Evolutionary conservation across 2,797 vertebrate genomes (phyloP).

Genomic region (Girardinus metallicus): DNA sequence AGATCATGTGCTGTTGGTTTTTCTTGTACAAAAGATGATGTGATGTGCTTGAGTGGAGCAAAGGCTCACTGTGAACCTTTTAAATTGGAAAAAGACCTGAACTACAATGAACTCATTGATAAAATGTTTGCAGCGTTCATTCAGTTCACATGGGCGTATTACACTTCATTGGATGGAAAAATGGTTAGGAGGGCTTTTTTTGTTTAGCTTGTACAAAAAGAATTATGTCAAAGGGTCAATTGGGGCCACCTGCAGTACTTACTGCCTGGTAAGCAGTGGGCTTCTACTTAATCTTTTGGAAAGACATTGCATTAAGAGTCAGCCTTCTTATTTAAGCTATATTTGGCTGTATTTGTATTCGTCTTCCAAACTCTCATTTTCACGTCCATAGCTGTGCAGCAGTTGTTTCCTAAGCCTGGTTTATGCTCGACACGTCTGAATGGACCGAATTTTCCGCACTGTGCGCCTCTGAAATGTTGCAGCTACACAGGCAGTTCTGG

Average conservation of each 20-base stretch:
- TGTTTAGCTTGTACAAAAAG: not conserved
- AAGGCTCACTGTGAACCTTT: slow-evolving; percentile 54
- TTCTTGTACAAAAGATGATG: slow-evolving; percentile 67
- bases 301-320: not conserved
- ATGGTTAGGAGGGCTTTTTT: not conserved
- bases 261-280: not conserved
- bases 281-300: not conserved
- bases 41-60: slow-evolving; percentile 60
- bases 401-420: not conserved
- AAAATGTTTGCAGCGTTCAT: slow-evolving; percentile 41
- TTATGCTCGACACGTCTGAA: too few species aligned
- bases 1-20: slow-evolving; percentile 75
- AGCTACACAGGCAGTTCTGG: too few species aligned
- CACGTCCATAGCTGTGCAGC: not conserved
- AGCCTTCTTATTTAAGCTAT: not conserved
- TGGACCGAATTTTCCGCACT: too few species aligned
- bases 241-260: not conserved
- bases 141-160: slow-evolving; percentile 15
- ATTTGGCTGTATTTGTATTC: not conserved
- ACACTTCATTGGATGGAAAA: not conserved
- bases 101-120: slow-evolving; percentile 42
- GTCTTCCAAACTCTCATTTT: not conserved
- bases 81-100: slow-evolving; percentile 43
- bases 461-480: too few species aligned
- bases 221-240: not conserved